These are phyloP conservation scores for Macropodus opercularis DNA, from an alignment of 2,797 vertebrate genomes.

Conservation along the genomic window DNA sequence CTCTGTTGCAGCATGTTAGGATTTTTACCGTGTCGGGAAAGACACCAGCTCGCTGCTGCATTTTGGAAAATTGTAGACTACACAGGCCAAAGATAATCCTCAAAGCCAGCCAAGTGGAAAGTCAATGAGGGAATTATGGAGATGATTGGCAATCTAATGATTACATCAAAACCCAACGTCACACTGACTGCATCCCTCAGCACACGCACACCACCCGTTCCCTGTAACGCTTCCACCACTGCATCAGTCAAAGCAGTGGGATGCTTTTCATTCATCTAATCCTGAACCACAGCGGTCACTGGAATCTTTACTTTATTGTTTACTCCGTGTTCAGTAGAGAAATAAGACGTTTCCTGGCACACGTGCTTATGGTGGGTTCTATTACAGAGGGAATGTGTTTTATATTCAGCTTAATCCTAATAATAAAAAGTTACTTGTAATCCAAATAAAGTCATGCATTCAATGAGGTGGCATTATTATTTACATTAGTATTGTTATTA, in stretches of 20 bases:
- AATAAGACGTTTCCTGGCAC: neutral
- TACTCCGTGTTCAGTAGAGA: neutral
- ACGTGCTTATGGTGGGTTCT: neutral
- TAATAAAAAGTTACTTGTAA: slow-evolving; percentile 49
- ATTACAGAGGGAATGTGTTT: neutral
- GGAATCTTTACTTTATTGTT: neutral
- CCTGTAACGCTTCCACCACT: slow-evolving; percentile 20
- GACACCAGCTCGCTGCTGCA: slow-evolving; percentile 31
- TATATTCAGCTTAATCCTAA: neutral
- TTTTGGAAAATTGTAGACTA: slow-evolving; percentile 48
- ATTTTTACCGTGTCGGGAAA: slow-evolving; percentile 42
- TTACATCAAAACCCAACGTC: slow-evolving; percentile 56
- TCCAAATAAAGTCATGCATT: neutral
- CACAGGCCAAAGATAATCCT: slow-evolving; percentile 52
- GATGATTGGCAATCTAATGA: slow-evolving; percentile 58
- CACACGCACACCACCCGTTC: slow-evolving; percentile 26
- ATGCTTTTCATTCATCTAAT: slow-evolving; percentile 25
- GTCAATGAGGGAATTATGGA: slow-evolving; percentile 50
- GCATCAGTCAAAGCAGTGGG: slow-evolving; percentile 19
- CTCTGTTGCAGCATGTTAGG: slow-evolving; percentile 25
- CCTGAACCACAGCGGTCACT: slow-evolving; percentile 18
- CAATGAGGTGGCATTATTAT: no score
- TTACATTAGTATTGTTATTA: neutral
- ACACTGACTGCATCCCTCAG: slow-evolving; percentile 29
- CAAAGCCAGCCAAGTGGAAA: slow-evolving; percentile 53